Evolutionary conservation across 2,888 invertebrate species (phyloP), one percentile per base, ranked within the genome.

Genomic region (Torymus texanus): DNA sequence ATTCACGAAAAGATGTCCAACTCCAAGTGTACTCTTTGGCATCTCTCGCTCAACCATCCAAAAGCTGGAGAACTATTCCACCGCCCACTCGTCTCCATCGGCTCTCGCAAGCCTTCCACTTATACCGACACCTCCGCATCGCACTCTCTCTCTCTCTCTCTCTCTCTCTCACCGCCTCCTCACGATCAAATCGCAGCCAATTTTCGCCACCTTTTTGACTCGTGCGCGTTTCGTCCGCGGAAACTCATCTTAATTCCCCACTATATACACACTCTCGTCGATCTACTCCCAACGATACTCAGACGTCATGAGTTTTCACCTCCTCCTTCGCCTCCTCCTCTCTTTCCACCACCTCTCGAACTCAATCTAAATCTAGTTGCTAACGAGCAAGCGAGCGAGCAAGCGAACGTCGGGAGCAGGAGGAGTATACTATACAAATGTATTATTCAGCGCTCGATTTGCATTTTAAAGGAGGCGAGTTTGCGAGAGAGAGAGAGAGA

Each of bases 391-490:
- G 21, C 21, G 2, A 21, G 21, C 21, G 2, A 21, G 21, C 21
- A 21, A 2, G 18, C 61, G 70, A 18, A 74, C 29, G 29, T 29
- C 29, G 4, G 29, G 3, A 29, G 29, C 1, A 29, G 29, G 29
- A 29, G 29, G 29, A 29, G 29, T 29, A 29, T 29, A 29, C n/a
- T 77, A 74, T 71, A 79, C 81, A 77, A 66, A 81, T 81, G 81
- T 81, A 81, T 81, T 81, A 81, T 81, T 81, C 81, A 81, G 81
- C 58, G 21, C 79, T 81, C 77, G 79, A 81, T 81, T 81, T 81
- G 79, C 81, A 81, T 81, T 81, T 81, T 81, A 81, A 81, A 81
- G 81, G 81, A 81, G 75, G 58, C 68, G 72, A 81, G 79, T 81
- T 81, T 81, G 74, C 79, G 4, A 29, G 77, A 66, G 59, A 55